Evolutionary conservation across 1,140 invertebrate species (phyloP).

Genomic region (Pseudomyrmex sp.): DNA sequence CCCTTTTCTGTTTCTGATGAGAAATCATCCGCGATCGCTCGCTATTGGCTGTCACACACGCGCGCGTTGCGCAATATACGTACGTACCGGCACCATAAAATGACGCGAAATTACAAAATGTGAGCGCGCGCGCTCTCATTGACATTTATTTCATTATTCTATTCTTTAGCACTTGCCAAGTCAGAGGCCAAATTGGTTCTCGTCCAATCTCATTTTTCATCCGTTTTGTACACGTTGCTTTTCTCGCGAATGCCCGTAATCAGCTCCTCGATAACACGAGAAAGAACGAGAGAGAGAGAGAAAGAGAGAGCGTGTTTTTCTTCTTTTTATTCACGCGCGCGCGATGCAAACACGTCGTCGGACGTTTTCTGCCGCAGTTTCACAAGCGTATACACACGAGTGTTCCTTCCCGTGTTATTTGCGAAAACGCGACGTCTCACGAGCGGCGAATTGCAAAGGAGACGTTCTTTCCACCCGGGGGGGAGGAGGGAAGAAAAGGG

Average conservation of each 20-base stretch:
- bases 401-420: constrained; percentile 6
- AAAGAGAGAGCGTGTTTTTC: not conserved
- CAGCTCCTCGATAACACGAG: not conserved
- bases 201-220: constrained; percentile 1
- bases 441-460: constrained; percentile 3
- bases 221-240: not conserved
- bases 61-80: not conserved
- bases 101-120: not conserved
- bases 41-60: constrained; percentile 3
- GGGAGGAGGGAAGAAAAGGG: too few species aligned
- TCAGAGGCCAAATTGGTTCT: constrained; percentile 33
- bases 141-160: constrained; percentile 46
- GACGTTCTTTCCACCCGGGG: constrained; percentile 5
- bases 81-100: not conserved
- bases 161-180: constrained; percentile 13
- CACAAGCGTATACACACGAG: not conserved
- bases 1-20: constrained; percentile 25
- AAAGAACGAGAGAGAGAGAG: too few species aligned
- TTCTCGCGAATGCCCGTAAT: constrained; percentile 8
- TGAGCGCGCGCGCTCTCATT: not conserved
- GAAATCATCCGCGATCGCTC: constrained; percentile 32
- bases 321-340: not conserved
- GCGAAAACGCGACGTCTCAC: not conserved
- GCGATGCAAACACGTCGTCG: constrained; percentile 7
- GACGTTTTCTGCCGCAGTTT: not conserved